These are phyloP conservation scores for Centropyge bicolor DNA, from an alignment of 2,797 vertebrate genomes.

Conservation along the genomic window DNA sequence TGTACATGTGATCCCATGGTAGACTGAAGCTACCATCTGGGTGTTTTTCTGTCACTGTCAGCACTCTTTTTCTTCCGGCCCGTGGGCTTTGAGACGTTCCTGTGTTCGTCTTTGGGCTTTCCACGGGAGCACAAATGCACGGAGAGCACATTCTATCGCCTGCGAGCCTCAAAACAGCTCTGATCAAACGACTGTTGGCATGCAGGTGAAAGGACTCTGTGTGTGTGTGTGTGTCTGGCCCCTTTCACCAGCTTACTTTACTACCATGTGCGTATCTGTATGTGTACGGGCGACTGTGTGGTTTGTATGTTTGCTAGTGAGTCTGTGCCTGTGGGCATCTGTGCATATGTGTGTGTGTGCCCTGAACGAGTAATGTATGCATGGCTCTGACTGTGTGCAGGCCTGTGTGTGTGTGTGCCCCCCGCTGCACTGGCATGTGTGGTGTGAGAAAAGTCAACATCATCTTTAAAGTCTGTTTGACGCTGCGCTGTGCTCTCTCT, in stretches of 20 bases:
- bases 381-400: constrained; percentile 5
- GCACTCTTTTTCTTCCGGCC: constrained; percentile 71
- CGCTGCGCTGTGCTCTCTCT: constrained; percentile 23
- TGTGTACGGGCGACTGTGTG: constrained; percentile 27
- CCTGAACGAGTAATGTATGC: constrained; percentile 13
- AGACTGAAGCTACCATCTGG: constrained; percentile 64
- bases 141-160: constrained; percentile 63
- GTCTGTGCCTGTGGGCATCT: not conserved
- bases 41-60: constrained; percentile 70
- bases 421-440: constrained; percentile 21
- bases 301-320: constrained; percentile 38
- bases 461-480: constrained; percentile 72
- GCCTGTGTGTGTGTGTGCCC: constrained; percentile 3
- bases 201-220: not conserved
- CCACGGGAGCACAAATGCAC: constrained; percentile 67
- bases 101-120: constrained; percentile 68
- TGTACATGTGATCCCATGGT: constrained; percentile 64
- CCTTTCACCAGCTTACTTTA: constrained; percentile 16
- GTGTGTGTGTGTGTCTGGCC: constrained; percentile 24
- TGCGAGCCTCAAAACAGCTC: constrained; percentile 54
- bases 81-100: constrained; percentile 71
- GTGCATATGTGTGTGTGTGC: not conserved
- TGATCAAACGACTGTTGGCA: constrained; percentile 75
- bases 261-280: constrained; percentile 20
- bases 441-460: constrained; percentile 72